Evolutionary conservation across 2,113 vertebrate genomes (phyloP).

Genomic region (Coptodon rendalli): DNA sequence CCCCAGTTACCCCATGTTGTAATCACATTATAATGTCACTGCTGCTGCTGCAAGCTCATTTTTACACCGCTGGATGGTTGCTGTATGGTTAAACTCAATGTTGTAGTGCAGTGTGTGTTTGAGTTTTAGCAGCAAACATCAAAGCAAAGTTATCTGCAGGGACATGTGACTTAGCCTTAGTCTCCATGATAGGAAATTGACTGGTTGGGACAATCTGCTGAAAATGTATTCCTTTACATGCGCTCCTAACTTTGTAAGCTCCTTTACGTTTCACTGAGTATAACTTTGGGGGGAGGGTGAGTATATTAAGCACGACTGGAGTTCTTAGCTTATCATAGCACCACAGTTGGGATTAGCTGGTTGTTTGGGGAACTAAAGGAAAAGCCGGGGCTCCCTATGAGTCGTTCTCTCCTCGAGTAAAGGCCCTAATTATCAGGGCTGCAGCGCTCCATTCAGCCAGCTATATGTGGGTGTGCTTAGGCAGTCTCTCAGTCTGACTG

Average conservation of each 20-base stretch:
- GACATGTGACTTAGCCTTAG: neutral
- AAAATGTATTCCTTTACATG: neutral
- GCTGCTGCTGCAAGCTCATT: neutral
- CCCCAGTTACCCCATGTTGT: neutral
- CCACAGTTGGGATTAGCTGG: slow-evolving; percentile 20
- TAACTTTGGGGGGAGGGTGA: neutral
- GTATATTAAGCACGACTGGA: neutral
- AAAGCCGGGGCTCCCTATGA: neutral
- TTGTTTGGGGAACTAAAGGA: neutral
- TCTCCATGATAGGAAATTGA: neutral
- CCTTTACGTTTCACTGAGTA: neutral
- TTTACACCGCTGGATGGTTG: neutral
- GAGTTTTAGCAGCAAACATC: neutral
- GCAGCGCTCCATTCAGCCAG: neutral
- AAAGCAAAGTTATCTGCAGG: neutral
- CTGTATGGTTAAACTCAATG: neutral
- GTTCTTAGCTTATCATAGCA: slow-evolving; percentile 7
- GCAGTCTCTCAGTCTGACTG: slow-evolving; percentile 17
- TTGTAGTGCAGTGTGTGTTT: neutral
- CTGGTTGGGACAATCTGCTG: neutral
- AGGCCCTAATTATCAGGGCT: slow-evolving; percentile 21
- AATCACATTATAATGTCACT: neutral
- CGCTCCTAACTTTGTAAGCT: neutral
- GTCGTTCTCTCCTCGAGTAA: neutral
- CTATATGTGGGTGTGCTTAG: slow-evolving; percentile 39